phyloP scores from a whole-genome alignment of 2,113 vertebrate species.

The Clupea harengus region DNA sequence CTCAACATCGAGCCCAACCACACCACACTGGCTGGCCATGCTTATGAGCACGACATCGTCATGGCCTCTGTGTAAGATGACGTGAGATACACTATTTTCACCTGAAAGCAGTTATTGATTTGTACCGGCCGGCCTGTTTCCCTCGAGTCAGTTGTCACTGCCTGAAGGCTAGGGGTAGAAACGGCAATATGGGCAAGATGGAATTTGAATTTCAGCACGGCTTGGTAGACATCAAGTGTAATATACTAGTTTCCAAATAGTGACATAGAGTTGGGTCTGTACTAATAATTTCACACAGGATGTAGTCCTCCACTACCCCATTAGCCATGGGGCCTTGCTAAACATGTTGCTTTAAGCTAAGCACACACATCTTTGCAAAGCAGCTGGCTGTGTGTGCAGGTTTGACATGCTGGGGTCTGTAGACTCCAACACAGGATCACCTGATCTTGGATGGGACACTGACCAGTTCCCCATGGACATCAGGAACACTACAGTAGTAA shows the following conservation, averaged over 20 bases:
- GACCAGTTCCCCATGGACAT: slow-evolving; percentile 71
- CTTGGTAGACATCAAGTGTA: not conserved
- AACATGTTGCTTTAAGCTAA: too few relatives aligned
- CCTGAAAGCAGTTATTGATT: not conserved
- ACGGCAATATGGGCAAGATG: not conserved
- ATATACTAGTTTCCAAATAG: too few relatives aligned
- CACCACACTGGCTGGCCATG: slow-evolving; percentile 68
- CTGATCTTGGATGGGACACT: slow-evolving; percentile 69
- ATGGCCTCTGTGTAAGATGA: slow-evolving; percentile 61
- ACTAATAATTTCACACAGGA: not conserved
- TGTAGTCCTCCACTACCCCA: not conserved
- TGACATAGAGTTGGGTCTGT: too few relatives aligned
- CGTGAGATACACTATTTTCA: not conserved
- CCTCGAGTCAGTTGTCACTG: not conserved
- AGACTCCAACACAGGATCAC: slow-evolving; percentile 66
- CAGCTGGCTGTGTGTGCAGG: slow-evolving; percentile 43
- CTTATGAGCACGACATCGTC: slow-evolving; percentile 66
- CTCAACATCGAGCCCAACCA: slow-evolving; percentile 71
- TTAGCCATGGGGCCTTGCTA: too few relatives aligned
- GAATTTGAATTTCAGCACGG: not conserved
- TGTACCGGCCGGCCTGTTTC: not conserved
- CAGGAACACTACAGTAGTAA: slow-evolving; percentile 66
- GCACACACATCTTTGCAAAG: not conserved
- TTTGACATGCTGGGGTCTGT: slow-evolving; percentile 70
- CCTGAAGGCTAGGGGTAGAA: not conserved